Conservation (phyloP, 2,113 vertebrate species). For the Electrona antarctica region DNA sequence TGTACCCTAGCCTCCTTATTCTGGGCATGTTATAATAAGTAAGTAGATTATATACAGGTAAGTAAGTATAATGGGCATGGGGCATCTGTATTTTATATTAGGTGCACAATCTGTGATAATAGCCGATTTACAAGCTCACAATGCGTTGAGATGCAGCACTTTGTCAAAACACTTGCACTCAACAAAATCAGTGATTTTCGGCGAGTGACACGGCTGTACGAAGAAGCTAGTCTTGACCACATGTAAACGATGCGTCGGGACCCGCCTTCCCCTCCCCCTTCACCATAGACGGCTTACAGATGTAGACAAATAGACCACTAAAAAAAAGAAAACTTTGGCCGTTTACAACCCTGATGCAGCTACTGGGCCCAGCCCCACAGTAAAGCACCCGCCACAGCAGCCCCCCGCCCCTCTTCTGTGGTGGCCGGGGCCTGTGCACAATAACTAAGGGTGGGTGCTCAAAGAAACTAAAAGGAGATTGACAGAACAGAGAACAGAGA, state of each 20-base stretch:
- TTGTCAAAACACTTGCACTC: background rate
- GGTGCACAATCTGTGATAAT: no score
- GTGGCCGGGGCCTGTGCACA: slow-evolving; percentile 50
- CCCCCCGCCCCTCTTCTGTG: slow-evolving; percentile 31
- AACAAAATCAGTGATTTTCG: background rate
- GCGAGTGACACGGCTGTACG: no score
- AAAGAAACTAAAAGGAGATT: slow-evolving; percentile 29
- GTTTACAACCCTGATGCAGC: slow-evolving; percentile 46
- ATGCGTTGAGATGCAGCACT: no score
- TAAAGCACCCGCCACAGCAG: slow-evolving; percentile 56
- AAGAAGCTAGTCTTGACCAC: slow-evolving; percentile 42
- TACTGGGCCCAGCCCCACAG: slow-evolving; percentile 39
- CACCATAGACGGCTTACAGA: slow-evolving; percentile 26
- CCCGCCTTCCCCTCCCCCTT: background rate
- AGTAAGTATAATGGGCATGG: no score
- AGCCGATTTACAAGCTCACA: no score
- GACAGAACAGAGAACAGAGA: slow-evolving; percentile 41
- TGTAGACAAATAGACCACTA: slow-evolving; percentile 30
- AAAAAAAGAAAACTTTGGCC: slow-evolving; percentile 49
- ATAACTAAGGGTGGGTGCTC: slow-evolving; percentile 51
- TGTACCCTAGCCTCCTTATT: no score
- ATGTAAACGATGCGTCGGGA: slow-evolving; percentile 54
- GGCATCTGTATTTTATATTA: no score
- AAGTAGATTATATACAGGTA: no score
- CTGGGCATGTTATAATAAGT: no score